These are phyloP conservation scores for Cyanoderma ruficeps DNA, from an alignment of 2,113 vertebrate genomes.

Conservation along the genomic window DNA sequence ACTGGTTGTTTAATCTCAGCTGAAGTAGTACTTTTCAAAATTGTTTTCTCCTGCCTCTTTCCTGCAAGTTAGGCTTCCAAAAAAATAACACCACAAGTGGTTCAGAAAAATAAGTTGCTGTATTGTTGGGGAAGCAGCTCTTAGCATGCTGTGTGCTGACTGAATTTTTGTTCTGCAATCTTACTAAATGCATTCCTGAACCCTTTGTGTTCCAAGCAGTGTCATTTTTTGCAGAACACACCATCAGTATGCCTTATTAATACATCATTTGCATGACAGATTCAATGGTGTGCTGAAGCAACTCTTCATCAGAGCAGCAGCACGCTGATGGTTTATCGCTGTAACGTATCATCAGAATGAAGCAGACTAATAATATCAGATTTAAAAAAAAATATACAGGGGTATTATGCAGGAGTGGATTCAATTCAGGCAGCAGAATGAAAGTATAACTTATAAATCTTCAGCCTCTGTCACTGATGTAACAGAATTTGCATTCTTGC, in stretches of 20 bases:
- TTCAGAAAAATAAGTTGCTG: neutral
- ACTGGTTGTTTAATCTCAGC: neutral
- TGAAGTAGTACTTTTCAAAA: neutral
- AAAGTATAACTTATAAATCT: neutral
- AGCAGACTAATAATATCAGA: slow-evolving; percentile 26
- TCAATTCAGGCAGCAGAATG: neutral
- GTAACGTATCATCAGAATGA: slow-evolving; percentile 45
- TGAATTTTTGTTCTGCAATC: slow-evolving; percentile 61
- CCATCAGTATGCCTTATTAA: slow-evolving; percentile 48
- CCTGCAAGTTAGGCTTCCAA: neutral
- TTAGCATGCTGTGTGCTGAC: neutral
- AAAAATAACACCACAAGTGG: neutral
- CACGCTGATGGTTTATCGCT: slow-evolving; percentile 52
- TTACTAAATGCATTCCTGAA: slow-evolving; percentile 37
- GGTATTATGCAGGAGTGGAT: neutral
- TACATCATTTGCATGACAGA: slow-evolving; percentile 58
- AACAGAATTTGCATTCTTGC: neutral
- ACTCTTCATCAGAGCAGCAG: slow-evolving; percentile 55
- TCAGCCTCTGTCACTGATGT: neutral
- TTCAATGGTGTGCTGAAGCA: slow-evolving; percentile 48
- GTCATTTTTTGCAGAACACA: slow-evolving; percentile 5
- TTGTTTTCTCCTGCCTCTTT: neutral
- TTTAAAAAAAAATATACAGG: neutral
- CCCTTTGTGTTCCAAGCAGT: slow-evolving; percentile 53
- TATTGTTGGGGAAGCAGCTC: neutral